A percentile compares a stretch with the other conserved stretches of the same genome.
Conservation (phyloP, 37 sponge, comb jelly and placozoan genomes). For the Axinella damicornis region DNA sequence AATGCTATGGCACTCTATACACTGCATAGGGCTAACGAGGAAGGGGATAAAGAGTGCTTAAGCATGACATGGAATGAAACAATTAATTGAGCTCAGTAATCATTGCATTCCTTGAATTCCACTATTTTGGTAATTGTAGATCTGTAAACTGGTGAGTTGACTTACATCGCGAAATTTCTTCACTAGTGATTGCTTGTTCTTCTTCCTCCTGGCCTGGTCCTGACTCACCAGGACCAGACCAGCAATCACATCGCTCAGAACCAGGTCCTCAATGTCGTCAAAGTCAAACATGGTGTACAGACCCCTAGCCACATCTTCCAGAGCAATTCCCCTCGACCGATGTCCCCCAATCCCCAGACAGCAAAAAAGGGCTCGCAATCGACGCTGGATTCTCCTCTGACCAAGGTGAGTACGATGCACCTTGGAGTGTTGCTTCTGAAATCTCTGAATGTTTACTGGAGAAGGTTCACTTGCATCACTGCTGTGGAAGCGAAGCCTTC, state of each 20-base stretch:
- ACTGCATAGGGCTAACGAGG: no score
- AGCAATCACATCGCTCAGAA: constrained; percentile 10
- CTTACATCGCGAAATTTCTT: neutral
- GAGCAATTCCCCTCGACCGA: neutral
- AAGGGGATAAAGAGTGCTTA: no score
- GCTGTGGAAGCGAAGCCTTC: no score
- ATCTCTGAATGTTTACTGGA: no score
- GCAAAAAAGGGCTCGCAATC: neutral
- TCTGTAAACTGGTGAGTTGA: neutral
- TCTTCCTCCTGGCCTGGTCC: neutral
- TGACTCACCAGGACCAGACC: neutral
- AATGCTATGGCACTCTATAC: no score
- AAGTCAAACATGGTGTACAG: constrained; percentile 19
- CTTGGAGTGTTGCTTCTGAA: no score
- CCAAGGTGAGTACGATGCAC: no score
- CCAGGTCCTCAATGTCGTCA: constrained; percentile 14
- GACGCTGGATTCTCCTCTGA: neutral
- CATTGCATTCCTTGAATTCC: no score
- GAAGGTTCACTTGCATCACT: no score
- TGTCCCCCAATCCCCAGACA: constrained; percentile 5
- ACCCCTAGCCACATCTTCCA: constrained; percentile 3
- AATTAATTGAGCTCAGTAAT: no score
- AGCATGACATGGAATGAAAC: no score
- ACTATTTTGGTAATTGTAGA: neutral
- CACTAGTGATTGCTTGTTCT: neutral